phyloP scores from a whole-genome alignment of 53 echinoderm and acorn worm genomes.

The Echinometra lucunter region DNA sequence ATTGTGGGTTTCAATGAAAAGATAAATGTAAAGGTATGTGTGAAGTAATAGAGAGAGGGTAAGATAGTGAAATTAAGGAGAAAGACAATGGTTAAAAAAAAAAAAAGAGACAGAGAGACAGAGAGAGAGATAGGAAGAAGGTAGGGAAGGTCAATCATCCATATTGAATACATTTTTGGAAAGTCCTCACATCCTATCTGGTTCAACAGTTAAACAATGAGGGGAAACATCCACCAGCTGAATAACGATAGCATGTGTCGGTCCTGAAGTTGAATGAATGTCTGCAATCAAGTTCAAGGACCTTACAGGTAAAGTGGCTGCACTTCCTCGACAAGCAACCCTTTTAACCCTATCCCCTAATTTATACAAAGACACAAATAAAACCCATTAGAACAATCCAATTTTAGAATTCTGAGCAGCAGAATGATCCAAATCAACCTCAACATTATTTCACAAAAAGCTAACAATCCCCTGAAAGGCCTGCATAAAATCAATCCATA shows the following conservation, averaged over 20 bases:
- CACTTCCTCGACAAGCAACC: background rate
- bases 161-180: conserved; percentile 37
- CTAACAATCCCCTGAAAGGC: too few relatives aligned
- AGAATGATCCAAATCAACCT: too few relatives aligned
- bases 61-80: background rate
- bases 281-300: conserved; percentile 27
- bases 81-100: background rate
- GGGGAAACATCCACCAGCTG: conserved; percentile 59
- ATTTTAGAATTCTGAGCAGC: too few relatives aligned
- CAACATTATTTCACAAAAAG: too few relatives aligned
- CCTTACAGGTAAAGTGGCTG: conserved; percentile 8
- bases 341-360: background rate
- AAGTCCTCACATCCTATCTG: conserved; percentile 20
- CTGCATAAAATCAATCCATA: too few relatives aligned
- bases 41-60: too few relatives aligned
- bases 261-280: background rate
- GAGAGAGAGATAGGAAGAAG: background rate
- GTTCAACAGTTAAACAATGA: conserved; percentile 32
- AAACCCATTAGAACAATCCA: too few relatives aligned
- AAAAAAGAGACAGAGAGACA: background rate
- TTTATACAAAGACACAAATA: too few relatives aligned
- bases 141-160: conserved; percentile 48
- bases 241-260: conserved; percentile 10
- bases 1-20: too few relatives aligned
- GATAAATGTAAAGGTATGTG: too few relatives aligned